These are phyloP conservation scores for Oligia strigilis DNA, from an alignment of 2,888 invertebrate genomes.

Conservation along the genomic window DNA sequence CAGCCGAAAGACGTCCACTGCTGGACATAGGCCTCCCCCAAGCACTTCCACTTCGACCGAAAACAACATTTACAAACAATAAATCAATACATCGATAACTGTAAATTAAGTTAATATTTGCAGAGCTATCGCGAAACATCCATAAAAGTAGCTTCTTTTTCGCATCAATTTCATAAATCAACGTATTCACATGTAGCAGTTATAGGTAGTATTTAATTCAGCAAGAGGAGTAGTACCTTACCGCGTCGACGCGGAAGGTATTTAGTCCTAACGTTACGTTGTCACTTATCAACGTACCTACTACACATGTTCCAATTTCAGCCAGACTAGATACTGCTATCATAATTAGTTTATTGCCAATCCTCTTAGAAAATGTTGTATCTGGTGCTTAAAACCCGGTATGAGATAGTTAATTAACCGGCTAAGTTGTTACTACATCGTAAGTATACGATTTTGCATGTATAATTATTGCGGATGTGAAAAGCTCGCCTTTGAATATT, in stretches of 20 bases:
- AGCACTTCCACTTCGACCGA: no score
- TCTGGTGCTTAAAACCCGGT: constrained; percentile 43
- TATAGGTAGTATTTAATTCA: neutral
- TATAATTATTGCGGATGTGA: constrained; percentile 41
- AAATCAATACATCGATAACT: constrained; percentile 2
- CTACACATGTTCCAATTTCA: constrained; percentile 60
- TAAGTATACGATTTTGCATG: constrained; percentile 36
- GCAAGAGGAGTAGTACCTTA: neutral
- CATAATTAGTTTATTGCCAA: constrained; percentile 64
- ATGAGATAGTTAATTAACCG: constrained; percentile 46
- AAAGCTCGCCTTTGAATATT: constrained; percentile 22
- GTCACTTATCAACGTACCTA: constrained; percentile 28
- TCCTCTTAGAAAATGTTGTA: constrained; percentile 49
- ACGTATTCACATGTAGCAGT: neutral
- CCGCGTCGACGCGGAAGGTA: constrained; percentile 52
- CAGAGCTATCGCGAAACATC: neutral
- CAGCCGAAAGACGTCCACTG: no score
- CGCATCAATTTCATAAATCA: neutral
- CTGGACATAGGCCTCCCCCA: no score
- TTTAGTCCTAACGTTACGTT: constrained; percentile 25
- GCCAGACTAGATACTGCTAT: constrained; percentile 44
- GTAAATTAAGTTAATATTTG: constrained; percentile 9
- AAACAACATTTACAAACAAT: constrained; percentile 1
- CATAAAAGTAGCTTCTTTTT: constrained; percentile 1
- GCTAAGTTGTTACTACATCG: constrained; percentile 33